Conservation (phyloP, 2,113 vertebrate genomes). For the Prochilodus magdalenae region DNA sequence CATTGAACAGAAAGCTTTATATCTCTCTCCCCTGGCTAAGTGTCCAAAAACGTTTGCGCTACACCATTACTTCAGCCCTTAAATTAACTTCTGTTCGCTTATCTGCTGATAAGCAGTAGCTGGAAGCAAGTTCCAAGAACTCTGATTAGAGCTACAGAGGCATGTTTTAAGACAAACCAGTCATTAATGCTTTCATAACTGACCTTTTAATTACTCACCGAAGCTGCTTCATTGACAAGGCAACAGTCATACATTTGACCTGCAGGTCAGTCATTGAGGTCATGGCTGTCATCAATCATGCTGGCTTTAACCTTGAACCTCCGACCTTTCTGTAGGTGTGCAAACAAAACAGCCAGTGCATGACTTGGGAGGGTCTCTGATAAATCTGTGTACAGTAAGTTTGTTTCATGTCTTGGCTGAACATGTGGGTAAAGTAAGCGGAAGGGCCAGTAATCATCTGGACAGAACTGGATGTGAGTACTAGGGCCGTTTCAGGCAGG, state of each 20-base stretch:
- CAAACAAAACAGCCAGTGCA: not conserved
- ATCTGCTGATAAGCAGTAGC: not conserved
- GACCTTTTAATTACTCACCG: not conserved
- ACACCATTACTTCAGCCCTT: no score
- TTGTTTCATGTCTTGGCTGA: slow-evolving; percentile 8
- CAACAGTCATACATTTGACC: not conserved
- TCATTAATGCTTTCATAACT: no score
- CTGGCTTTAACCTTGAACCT: not conserved
- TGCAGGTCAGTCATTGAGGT: not conserved
- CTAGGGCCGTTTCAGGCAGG: not conserved
- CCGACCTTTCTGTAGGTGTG: not conserved
- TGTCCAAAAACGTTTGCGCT: no score
- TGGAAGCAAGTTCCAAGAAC: not conserved
- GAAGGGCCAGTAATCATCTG: not conserved
- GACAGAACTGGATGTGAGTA: not conserved
- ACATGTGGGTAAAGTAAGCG: slow-evolving; percentile 2
- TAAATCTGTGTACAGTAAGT: slow-evolving; percentile 11
- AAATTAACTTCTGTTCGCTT: not conserved
- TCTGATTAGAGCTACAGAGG: not conserved
- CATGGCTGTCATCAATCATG: not conserved
- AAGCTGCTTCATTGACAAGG: not conserved
- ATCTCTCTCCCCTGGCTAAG: no score
- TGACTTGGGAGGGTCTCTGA: not conserved
- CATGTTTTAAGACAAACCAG: no score
- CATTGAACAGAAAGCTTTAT: no score